Base-by-base conservation (phyloP, 1,140 invertebrate genomes). In the Cydia splendana region DNA sequence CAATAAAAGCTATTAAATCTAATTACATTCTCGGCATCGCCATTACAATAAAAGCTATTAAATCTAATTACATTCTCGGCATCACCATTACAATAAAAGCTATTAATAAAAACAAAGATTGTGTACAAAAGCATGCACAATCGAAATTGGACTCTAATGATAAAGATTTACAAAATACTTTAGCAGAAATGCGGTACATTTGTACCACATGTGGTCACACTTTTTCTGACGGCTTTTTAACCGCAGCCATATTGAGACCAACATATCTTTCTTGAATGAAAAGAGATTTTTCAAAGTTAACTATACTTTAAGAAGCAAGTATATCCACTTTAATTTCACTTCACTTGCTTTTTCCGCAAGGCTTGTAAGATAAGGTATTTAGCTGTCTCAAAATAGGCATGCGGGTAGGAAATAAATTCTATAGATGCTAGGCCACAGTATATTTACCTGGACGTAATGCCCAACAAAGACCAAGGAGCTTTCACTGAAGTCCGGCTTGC, bases 401-500 rank as follows among this genome's bases (percentile, higher is more conserved):
- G 24, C 24, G 2, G 24, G 24, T 24, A 24, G 24, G 24, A 24
- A 24, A 24, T 24, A 24, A 24, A 24, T 24, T 24, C 24, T 24
- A 24, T 24, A 24, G 24, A 24, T 24, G 24, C 24, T 24, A 24
- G 24, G 24, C 24, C 24, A 24, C 24, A 24, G 24, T 1, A 24
- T 24, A 24, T 24, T 24, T 80, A 93, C 91, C 87, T 93, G 91
- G 84, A 99, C 94, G 94, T 99, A 99, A 89, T 99, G 98, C 74
- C 95, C 95, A 20, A 99, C 97, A 67, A 97, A 90, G 34, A 99
- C 95, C 76, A 98, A 97, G 76, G 98, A 97, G 79, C 95, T 95
- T 89, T 96, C 97, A 57, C 98, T 94, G 76, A 99, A 94, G 92
- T 99, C 98, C 6, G 97, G 96, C 94, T 99, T 99, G 62, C 96